Base-by-base conservation (phyloP, 2,888 invertebrate species). In the Altica lythri region DNA sequence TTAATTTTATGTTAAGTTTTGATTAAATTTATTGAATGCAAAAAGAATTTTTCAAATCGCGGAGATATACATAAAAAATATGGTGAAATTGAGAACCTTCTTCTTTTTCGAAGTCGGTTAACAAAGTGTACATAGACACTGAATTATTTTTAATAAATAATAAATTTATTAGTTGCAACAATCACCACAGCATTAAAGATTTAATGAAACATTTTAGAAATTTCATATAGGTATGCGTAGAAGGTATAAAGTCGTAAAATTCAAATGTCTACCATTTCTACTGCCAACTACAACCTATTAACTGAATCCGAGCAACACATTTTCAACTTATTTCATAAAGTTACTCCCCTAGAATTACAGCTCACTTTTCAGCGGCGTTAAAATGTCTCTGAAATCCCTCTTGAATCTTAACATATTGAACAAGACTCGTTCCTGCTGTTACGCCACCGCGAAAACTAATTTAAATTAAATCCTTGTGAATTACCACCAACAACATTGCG, bases 381-480 rank as follows among this genome's bases (percentile, higher is more conserved):
- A 65, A 64, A 64, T 57, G 58, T 54, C 61, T 61, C 61, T 29
- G 56, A 58, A 62, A 64, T 64, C 63, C 64, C 62, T 57, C 54
- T 54, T 51, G 60, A 61, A 57, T 56, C 51, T 55, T 55, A 51
- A 62, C 72, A 69, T 71, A 71, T 71, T 67, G 71, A 71, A 71
- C 70, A 68, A 68, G 55, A 66, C 65, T 65, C 70, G 68, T 68
- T 69, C 68, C 69, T 70, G 69, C 71, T 68, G 70, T 68, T 66
- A 62, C 70, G 14, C 69, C 65, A 70, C 70, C 74, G 68, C 73
- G 75, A 74, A 84, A 84, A 84, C 84, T 84, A 84, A 84, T 84
- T 84, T 84, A 84, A 84, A 84, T 84, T 84, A 84, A 84, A 84
- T 84, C 84, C 84, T 83, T 83, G 83, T 83, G 84, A 84, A 84